Evolutionary conservation across 2,888 invertebrate genomes (phyloP), one percentile per base, ranked within the genome.

Genomic region (Crematogaster levior): DNA sequence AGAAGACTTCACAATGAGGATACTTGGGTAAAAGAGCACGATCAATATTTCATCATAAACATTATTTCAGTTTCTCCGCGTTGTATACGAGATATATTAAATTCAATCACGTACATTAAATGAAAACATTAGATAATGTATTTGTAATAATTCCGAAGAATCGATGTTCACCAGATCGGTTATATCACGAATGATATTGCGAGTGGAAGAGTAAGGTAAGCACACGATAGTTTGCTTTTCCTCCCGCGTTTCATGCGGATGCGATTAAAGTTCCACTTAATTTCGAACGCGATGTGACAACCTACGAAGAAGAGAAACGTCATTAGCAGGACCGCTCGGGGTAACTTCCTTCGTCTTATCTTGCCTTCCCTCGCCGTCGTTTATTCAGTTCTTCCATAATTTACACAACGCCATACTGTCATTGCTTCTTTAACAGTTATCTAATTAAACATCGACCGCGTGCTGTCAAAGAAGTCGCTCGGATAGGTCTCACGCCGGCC

Each of bases 271-370:
- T 87, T 88, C 82, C 86, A 84, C 87, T 84, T 81, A 90, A 89
- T 79, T 89, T 91, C 86, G 89, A 91, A 90, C 90, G 90, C 82
- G 82, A 81, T 81, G 82, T 91, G 90, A 89, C 90, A 87, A 88
- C 24, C 56, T 43, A 75, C 43, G 70, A 89, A 79, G 85, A 84
- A 88, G 90, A 90, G 90, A 91, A 92, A 93, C 91, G 91, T 93
- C 93, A 92, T 93, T 93, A 93, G 93, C 92, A 92, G 91, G 90
- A 34, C 24, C 90, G 86, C 77, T 30, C 91, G 91, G 91, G 90
- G 86, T 87, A 85, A 89, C 87, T 89, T 84, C 83, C 82, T 84
- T 72, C 66, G 75, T 83, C 58, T 60, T 24, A 18, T 85, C 80
- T 81, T 77, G 66, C 56, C 65, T 61, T 12, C 81, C 68, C 24